phyloP scores from a whole-genome alignment of 2,888 invertebrate genomes.

The Micropterix aruncella region DNA sequence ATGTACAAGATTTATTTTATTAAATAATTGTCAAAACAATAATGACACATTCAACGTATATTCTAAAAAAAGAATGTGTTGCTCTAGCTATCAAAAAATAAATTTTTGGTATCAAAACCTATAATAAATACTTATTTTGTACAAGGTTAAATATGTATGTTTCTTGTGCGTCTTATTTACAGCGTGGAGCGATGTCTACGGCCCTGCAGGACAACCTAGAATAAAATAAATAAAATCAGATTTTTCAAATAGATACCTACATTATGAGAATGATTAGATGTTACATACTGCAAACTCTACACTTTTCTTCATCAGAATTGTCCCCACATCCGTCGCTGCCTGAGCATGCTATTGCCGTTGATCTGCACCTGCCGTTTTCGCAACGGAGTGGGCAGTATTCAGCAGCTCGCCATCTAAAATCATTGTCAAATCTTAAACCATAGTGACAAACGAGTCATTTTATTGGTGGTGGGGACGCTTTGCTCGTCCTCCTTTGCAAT shows the following conservation, averaged over 20 bases:
- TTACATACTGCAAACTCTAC: conserved; percentile 76
- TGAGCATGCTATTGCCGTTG: conserved; percentile 80
- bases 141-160: no score
- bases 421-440: no score
- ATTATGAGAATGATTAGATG: background rate
- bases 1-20: no score
- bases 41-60: no score
- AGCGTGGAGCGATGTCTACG: conserved; percentile 18
- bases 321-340: conserved; percentile 87
- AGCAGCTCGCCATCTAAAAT: conserved; percentile 33
- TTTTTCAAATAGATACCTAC: conserved; percentile 1
- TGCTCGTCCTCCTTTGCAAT: conserved; percentile 8
- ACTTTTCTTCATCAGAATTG: conserved; percentile 74
- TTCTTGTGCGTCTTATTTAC: no score
- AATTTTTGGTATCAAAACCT: no score
- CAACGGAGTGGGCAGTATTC: conserved; percentile 73
- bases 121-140: no score
- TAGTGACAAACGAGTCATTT: no score
- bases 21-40: no score
- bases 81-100: no score
- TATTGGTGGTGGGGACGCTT: no score
- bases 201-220: conserved; percentile 41
- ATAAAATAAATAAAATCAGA: conserved; percentile 12
- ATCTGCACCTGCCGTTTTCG: conserved; percentile 75
- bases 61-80: no score